Evolutionary conservation across 2,113 vertebrate genomes (phyloP).

Genomic region (Paramisgurnus dabryanus): DNA sequence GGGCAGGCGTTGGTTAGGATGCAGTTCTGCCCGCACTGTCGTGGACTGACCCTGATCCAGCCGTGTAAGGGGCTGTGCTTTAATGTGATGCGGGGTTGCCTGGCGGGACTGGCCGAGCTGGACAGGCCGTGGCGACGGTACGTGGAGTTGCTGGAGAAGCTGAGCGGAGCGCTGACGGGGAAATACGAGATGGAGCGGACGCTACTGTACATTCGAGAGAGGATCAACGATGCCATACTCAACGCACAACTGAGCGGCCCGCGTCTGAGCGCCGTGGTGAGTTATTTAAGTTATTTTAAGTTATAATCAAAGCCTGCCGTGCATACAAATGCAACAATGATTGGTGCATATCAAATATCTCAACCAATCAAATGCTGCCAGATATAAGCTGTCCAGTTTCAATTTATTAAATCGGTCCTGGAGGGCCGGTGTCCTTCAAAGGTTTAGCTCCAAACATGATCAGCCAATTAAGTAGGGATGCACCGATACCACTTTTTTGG

Average conservation of each 20-base stretch:
- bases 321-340: slow-evolving; percentile 4
- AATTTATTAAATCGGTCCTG: too few relatives aligned
- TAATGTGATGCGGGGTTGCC: slow-evolving; percentile 88
- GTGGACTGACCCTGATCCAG: slow-evolving; percentile 85
- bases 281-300: slow-evolving; percentile 53
- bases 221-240: slow-evolving; percentile 85
- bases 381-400: too few relatives aligned
- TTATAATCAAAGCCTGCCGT: not conserved
- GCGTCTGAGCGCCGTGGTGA: slow-evolving; percentile 82
- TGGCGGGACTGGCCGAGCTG: slow-evolving; percentile 84
- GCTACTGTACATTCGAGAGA: slow-evolving; percentile 75
- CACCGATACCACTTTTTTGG: too few relatives aligned
- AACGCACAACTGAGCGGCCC: slow-evolving; percentile 85
- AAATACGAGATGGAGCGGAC: slow-evolving; percentile 81
- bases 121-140: slow-evolving; percentile 82
- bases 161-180: slow-evolving; percentile 77
- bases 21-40: slow-evolving; percentile 90
- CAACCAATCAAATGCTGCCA: too few relatives aligned
- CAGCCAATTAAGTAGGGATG: too few relatives aligned
- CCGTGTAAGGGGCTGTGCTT: slow-evolving; percentile 85
- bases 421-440: too few relatives aligned
- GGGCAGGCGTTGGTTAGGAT: slow-evolving; percentile 81
- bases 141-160: slow-evolving; percentile 79
- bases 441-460: too few relatives aligned
- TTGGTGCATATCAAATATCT: slow-evolving; percentile 3